These are phyloP conservation scores for Drosophila longiperda DNA, from an alignment of 2,888 invertebrate genomes.

Conservation along the genomic window DNA sequence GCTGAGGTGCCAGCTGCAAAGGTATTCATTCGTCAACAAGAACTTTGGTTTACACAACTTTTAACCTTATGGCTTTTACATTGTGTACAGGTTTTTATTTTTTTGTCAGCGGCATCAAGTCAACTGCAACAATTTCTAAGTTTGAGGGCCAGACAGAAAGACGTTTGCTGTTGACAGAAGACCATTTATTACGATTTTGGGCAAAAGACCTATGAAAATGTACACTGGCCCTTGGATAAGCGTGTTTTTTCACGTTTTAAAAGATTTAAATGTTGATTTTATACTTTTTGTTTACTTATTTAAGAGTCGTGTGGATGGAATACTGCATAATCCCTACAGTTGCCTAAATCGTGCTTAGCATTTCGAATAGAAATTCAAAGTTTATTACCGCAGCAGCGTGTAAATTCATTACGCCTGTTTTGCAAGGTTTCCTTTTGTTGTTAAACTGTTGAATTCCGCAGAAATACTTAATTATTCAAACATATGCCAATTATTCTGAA, in stretches of 20 bases:
- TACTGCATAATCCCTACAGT: conserved; percentile 1
- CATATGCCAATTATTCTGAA: not conserved
- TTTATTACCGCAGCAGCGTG: not conserved
- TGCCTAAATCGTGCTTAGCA: conserved; percentile 1
- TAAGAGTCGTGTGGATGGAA: not conserved
- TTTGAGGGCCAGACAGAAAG: conserved; percentile 1
- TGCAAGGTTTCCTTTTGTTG: not conserved
- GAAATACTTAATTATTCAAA: not conserved
- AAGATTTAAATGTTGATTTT: not conserved
- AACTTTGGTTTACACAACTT: conserved; percentile 19
- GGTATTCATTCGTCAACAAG: not conserved
- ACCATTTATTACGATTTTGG: conserved; percentile 18
- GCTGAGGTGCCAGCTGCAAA: conserved; percentile 20
- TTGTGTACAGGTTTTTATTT: conserved; percentile 3
- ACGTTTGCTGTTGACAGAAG: conserved; percentile 11
- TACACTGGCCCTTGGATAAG: not conserved
- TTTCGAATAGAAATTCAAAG: conserved; percentile 4
- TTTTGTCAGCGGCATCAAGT: conserved; percentile 7
- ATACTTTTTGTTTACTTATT: not conserved
- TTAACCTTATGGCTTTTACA: not conserved
- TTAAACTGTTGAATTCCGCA: not conserved
- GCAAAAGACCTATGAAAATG: conserved; percentile 14
- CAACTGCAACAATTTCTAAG: not conserved
- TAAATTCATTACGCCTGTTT: not conserved
- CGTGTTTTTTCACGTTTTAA: not conserved